Evolutionary conservation across 2,113 vertebrate species (phyloP).

Genomic region (Misgurnus mizolepis): DNA sequence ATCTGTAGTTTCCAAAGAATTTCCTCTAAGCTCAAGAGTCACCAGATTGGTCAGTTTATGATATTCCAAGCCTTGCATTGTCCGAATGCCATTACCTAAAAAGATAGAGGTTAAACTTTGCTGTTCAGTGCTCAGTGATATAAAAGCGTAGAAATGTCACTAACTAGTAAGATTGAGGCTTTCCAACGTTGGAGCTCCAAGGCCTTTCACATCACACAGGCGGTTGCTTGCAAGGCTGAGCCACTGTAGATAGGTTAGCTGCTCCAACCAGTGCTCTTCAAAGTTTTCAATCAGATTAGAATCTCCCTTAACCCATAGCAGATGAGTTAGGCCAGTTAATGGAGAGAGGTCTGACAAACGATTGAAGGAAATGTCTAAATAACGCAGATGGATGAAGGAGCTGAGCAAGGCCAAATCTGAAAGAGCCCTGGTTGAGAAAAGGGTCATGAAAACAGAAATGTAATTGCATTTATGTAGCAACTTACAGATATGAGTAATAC

Average conservation of each 20-base stretch:
- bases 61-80: conserved; percentile 70
- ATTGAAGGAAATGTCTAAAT: conserved; percentile 89
- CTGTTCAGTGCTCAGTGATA: neutral
- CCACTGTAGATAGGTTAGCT: conserved; percentile 85
- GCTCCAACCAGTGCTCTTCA: conserved; percentile 71
- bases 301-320: conserved; percentile 91
- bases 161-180: conserved; percentile 86
- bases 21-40: conserved; percentile 85
- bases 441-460: too few relatives aligned
- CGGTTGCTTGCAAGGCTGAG: conserved; percentile 83
- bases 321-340: conserved; percentile 79
- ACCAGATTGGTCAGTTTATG: conserved; percentile 76
- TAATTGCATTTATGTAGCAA: neutral
- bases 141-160: conserved; percentile 33
- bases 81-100: conserved; percentile 82
- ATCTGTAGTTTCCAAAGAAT: conserved; percentile 78
- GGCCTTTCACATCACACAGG: conserved; percentile 76
- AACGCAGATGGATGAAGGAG: conserved; percentile 84
- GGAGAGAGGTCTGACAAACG: conserved; percentile 81
- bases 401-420: conserved; percentile 79
- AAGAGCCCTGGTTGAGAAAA: conserved; percentile 72
- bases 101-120: neutral
- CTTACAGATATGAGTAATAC: neutral
- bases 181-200: conserved; percentile 78
- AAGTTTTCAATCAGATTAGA: conserved; percentile 73